Evolutionary conservation across 2,797 vertebrate species (phyloP).

Genomic region (Phalanger gymnotis): DNA sequence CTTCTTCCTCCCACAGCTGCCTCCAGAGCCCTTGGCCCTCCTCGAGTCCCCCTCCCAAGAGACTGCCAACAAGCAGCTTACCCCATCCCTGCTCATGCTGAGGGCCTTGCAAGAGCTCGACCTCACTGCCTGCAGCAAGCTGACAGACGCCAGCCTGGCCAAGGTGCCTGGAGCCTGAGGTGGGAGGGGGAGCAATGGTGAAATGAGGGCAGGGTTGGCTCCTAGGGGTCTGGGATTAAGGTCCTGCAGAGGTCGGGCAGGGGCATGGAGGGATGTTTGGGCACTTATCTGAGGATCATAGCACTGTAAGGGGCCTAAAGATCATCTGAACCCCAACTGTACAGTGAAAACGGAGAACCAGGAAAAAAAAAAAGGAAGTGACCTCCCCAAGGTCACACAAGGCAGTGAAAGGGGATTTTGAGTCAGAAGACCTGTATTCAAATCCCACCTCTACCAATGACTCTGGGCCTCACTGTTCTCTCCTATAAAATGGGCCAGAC

Average conservation of each 20-base stretch:
- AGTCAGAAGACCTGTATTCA: background rate
- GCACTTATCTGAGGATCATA: background rate
- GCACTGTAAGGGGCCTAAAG: background rate
- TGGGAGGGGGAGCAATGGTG: background rate
- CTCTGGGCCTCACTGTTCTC: background rate
- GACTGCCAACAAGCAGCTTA: constrained; percentile 75
- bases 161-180: constrained; percentile 81
- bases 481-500: background rate
- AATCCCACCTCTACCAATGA: background rate
- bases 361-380: background rate
- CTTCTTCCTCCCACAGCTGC: constrained; percentile 87
- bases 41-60: constrained; percentile 79
- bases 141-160: constrained; percentile 90
- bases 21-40: constrained; percentile 81
- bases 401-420: background rate
- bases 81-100: constrained; percentile 85
- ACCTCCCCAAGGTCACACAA: background rate
- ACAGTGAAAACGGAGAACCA: background rate
- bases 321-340: background rate
- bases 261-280: background rate
- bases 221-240: background rate
- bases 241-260: background rate
- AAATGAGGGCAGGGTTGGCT: background rate
- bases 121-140: constrained; percentile 89
- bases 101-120: constrained; percentile 88